These are phyloP conservation scores for Eulemur rufifrons DNA, from an alignment of 2,113 vertebrate genomes.

Conservation along the genomic window DNA sequence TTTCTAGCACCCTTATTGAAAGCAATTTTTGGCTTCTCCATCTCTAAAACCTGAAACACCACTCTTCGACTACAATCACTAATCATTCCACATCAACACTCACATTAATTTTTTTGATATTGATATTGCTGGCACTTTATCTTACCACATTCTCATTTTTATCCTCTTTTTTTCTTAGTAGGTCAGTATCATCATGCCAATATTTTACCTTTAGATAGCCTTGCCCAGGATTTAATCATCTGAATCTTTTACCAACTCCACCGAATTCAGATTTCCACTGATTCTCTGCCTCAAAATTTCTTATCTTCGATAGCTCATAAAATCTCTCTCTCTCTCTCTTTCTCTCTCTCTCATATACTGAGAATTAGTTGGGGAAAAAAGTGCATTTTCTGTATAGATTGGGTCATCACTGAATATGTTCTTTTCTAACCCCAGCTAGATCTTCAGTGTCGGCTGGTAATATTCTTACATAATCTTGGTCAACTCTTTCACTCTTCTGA, in stretches of 20 bases:
- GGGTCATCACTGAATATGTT: not conserved
- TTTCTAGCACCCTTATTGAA: not conserved
- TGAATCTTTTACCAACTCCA: not conserved
- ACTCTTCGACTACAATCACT: not conserved
- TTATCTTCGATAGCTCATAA: not conserved
- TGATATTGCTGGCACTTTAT: not conserved
- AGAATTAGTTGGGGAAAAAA: not conserved
- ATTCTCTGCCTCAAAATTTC: not conserved
- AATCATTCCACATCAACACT: not conserved
- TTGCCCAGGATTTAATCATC: not conserved
- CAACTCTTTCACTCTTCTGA: not conserved
- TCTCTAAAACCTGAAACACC: not conserved
- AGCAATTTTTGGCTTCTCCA: not conserved
- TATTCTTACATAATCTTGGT: not conserved
- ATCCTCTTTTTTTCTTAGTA: not conserved
- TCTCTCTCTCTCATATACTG: too few relatives aligned
- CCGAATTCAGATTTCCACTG: not conserved
- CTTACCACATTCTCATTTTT: not conserved
- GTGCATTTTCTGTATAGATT: not conserved
- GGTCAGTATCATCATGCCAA: not conserved
- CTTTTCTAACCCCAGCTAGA: not conserved
- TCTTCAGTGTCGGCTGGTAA: not conserved
- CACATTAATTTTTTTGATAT: not conserved
- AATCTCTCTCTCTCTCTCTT: not conserved
- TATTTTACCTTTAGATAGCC: not conserved